These are phyloP conservation scores for Strigamia transsilvanica DNA, from an alignment of 2,888 invertebrate genomes.

Conservation along the genomic window DNA sequence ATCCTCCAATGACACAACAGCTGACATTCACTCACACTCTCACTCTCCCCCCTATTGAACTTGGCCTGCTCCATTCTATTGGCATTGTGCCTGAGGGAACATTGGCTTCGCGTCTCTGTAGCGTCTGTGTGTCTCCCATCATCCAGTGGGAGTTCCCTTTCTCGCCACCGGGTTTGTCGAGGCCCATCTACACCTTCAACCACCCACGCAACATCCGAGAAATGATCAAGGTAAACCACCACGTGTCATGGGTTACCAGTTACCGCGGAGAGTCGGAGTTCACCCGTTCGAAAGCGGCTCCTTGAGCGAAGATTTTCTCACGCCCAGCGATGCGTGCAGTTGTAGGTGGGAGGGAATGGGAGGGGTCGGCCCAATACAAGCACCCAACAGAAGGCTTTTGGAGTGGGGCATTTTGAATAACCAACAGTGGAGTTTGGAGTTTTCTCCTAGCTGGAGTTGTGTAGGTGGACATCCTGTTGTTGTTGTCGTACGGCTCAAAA, in stretches of 20 bases:
- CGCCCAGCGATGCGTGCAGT: no score
- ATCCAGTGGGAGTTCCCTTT: not conserved
- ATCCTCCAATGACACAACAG: slow-evolving; percentile 22
- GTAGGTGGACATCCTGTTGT: no score
- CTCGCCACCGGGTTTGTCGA: slow-evolving; percentile 29
- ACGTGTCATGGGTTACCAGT: not conserved
- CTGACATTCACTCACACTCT: slow-evolving; percentile 11
- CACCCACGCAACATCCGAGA: slow-evolving; percentile 26
- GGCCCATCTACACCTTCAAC: not conserved
- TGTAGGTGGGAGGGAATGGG: no score
- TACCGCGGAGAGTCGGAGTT: not conserved
- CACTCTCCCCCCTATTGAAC: not conserved
- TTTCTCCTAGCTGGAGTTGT: no score
- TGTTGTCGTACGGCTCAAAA: no score
- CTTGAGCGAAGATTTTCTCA: not conserved
- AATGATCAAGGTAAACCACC: slow-evolving; percentile 44
- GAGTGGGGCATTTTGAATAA: not conserved
- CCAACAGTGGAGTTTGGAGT: no score
- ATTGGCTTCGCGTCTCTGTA: slow-evolving; percentile 33
- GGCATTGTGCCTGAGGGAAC: slow-evolving; percentile 47
- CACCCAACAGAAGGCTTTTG: no score
- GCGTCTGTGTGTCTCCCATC: slow-evolving; percentile 32
- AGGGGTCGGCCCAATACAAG: no score
- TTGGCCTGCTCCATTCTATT: slow-evolving; percentile 39
- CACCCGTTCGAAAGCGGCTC: not conserved